Conservation (phyloP, 37 sponge, comb jelly and placozoan species). For the Halichondria panicea region DNA sequence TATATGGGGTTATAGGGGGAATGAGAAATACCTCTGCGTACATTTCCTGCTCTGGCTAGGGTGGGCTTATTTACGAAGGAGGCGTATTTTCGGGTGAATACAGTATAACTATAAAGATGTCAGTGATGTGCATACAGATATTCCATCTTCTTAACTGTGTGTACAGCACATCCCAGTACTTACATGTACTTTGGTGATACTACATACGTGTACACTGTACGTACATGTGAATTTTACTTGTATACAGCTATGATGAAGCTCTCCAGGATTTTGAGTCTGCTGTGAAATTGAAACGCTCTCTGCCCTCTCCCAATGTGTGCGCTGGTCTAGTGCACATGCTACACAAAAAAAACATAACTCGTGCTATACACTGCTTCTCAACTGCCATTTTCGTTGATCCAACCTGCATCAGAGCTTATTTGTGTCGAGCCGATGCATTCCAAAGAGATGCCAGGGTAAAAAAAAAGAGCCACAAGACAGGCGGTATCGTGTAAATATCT, state of each 20-base stretch:
- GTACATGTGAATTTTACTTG: no score
- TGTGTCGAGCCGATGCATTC: constrained; percentile 86
- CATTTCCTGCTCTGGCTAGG: no score
- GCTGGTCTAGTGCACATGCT: constrained; percentile 74
- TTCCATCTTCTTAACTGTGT: no score
- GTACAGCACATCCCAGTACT: no score
- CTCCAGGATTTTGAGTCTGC: constrained; percentile 75
- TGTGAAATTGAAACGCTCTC: constrained; percentile 57
- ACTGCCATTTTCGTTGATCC: constrained; percentile 75
- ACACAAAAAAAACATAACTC: constrained; percentile 14
- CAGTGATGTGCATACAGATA: no score
- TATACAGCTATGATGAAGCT: constrained; percentile 84
- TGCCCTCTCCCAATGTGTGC: constrained; percentile 70
- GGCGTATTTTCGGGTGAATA: no score
- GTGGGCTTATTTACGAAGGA: no score
- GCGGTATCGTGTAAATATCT: not conserved
- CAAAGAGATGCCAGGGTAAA: constrained; percentile 28
- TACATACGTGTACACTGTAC: no score
- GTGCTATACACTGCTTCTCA: constrained; percentile 73
- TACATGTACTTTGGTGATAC: no score
- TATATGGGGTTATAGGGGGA: no score
- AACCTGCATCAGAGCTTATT: constrained; percentile 74
- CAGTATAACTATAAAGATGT: no score
- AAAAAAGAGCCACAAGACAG: constrained; percentile 14
- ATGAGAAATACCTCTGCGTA: no score